Conservation (phyloP, 2,113 vertebrate genomes). For the Craseonycteris thonglongyai region DNA sequence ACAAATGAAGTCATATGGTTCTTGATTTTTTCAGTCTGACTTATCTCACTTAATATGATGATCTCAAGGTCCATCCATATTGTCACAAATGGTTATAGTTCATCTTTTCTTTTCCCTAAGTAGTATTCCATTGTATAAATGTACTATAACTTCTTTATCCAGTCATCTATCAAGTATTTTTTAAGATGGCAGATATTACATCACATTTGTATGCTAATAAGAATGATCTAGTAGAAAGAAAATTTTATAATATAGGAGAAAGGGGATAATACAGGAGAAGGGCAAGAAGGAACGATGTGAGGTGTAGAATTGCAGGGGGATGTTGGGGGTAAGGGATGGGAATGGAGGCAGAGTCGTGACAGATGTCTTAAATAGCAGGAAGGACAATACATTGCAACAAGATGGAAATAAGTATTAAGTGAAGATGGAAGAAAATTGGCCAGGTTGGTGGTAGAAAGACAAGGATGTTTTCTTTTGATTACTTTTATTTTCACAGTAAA, state of each 20-base stretch:
- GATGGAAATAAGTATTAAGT: not conserved
- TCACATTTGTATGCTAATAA: not conserved
- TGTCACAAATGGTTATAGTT: no score
- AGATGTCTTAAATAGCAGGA: not conserved
- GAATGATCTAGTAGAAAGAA: not conserved
- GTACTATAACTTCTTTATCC: no score
- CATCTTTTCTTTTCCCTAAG: no score
- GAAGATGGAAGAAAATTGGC: not conserved
- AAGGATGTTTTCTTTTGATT: not conserved
- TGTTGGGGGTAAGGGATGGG: no score
- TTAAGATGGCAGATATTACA: not conserved
- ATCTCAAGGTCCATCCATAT: no score
- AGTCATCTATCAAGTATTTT: no score
- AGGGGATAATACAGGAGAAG: not conserved
- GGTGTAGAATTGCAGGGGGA: not conserved
- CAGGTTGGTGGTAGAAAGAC: not conserved
- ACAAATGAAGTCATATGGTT: no score
- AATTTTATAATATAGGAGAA: not conserved
- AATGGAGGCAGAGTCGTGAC: not conserved
- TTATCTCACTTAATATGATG: no score
- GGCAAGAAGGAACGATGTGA: not conserved
- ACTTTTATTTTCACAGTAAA: not conserved
- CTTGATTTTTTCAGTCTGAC: no score
- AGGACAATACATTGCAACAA: not conserved
- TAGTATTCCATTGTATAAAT: no score